These are phyloP conservation scores for Prunella strophiata DNA, from an alignment of 2,797 vertebrate species.

Conservation along the genomic window DNA sequence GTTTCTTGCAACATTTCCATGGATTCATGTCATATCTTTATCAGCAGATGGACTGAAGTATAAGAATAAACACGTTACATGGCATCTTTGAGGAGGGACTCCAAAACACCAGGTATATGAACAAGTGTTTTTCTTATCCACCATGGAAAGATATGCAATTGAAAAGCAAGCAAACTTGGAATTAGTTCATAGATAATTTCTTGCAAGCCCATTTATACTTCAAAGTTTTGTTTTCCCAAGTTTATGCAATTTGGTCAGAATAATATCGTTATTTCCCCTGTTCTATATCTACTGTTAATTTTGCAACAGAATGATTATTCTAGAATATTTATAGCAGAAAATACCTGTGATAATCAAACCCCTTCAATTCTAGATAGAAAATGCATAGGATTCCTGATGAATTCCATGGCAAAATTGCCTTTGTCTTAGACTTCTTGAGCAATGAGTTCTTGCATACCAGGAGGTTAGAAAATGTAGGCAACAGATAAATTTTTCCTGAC, in stretches of 20 bases:
- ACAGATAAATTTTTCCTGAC: background rate
- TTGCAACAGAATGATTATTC: background rate
- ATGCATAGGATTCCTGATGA: background rate
- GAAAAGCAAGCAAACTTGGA: background rate
- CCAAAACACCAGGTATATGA: background rate
- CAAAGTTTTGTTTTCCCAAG: background rate
- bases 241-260: background rate
- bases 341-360: background rate
- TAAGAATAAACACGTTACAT: background rate
- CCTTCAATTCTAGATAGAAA: background rate
- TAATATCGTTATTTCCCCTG: accelerated
- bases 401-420: background rate
- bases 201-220: background rate
- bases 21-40: background rate
- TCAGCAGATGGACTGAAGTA: background rate
- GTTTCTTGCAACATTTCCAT: background rate
- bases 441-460: background rate
- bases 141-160: background rate
- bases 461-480: background rate
- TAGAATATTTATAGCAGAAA: background rate
- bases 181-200: background rate
- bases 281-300: background rate
- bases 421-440: background rate
- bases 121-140: background rate
- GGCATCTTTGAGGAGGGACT: background rate